These are phyloP conservation scores for Lagorchestes hirsutus DNA, from an alignment of 2,797 vertebrate genomes.

Conservation along the genomic window DNA sequence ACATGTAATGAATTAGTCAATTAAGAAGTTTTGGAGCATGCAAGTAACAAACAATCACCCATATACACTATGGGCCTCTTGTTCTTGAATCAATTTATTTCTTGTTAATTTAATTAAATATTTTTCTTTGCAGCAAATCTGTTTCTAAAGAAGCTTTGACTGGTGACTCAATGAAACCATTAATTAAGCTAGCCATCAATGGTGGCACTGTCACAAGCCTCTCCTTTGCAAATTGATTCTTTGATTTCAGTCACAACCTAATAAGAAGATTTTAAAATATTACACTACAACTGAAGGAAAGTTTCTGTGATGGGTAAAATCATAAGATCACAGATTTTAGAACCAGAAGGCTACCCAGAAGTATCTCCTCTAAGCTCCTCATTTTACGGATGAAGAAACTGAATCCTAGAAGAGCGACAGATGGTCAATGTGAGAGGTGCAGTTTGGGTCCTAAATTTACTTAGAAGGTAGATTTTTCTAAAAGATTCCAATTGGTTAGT, in stretches of 20 bases:
- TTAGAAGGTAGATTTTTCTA: not conserved
- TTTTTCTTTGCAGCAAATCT: constrained; percentile 6
- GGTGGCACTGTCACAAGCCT: not conserved
- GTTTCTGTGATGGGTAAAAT: not conserved
- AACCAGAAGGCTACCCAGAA: not conserved
- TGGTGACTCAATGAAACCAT: constrained; percentile 27
- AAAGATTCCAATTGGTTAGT: not conserved
- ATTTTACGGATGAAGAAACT: not conserved
- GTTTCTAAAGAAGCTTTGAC: not conserved
- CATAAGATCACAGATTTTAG: not conserved
- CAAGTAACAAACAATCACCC: not conserved
- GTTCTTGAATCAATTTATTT: not conserved
- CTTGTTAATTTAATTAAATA: not conserved
- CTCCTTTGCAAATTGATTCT: constrained; percentile 1
- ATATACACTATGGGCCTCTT: not conserved
- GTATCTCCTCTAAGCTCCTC: not conserved
- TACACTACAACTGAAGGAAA: not conserved
- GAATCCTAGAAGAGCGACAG: not conserved
- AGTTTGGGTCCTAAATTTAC: not conserved
- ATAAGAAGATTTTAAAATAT: constrained; percentile 21
- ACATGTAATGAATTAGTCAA: not conserved
- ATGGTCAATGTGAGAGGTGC: not conserved
- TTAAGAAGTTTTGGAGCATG: not conserved
- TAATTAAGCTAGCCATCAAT: constrained; percentile 31
- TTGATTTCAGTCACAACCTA: not conserved